Evolutionary conservation across 1,140 invertebrate species (phyloP).

Genomic region (Reticulitermes speratus): DNA sequence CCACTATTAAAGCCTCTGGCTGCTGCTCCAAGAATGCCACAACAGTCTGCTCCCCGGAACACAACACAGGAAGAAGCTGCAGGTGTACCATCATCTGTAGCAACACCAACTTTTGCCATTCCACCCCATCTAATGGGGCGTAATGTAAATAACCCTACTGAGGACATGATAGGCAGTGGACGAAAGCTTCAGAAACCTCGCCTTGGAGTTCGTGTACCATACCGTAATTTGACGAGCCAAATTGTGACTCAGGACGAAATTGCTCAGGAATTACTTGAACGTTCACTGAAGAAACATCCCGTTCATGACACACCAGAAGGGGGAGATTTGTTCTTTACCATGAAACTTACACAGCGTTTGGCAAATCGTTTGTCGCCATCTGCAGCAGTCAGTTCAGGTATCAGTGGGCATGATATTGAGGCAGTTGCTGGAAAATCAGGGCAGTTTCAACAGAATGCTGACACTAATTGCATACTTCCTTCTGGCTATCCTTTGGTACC

Average conservation of each 20-base stretch:
- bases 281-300: constrained; percentile 42
- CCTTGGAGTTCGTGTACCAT: constrained; percentile 50
- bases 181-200: constrained; percentile 43
- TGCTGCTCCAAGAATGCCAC: constrained; percentile 23
- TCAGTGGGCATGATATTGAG: background rate
- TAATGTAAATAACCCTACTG: constrained; percentile 38
- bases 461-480: constrained; percentile 18
- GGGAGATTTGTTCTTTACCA: constrained; percentile 51
- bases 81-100: background rate
- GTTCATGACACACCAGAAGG: constrained; percentile 43
- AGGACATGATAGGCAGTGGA: constrained; percentile 38
- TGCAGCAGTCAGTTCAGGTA: constrained; percentile 37
- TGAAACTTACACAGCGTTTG: constrained; percentile 51
- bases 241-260: constrained; percentile 52
- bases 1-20: constrained; percentile 5
- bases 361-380: constrained; percentile 47
- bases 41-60: background rate
- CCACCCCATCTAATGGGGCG: constrained; percentile 39
- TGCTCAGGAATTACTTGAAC: constrained; percentile 49
- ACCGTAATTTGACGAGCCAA: constrained; percentile 49
- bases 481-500: constrained; percentile 7
- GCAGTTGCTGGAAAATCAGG: background rate
- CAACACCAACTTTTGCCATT: constrained; percentile 29
- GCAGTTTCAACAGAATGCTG: constrained; percentile 28
- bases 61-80: constrained; percentile 18